Percentiles rank a stretch among this genome's conserved stretches.
Evolutionary conservation across 2,888 invertebrate genomes (phyloP).

Genomic region (Tachina fera): DNA sequence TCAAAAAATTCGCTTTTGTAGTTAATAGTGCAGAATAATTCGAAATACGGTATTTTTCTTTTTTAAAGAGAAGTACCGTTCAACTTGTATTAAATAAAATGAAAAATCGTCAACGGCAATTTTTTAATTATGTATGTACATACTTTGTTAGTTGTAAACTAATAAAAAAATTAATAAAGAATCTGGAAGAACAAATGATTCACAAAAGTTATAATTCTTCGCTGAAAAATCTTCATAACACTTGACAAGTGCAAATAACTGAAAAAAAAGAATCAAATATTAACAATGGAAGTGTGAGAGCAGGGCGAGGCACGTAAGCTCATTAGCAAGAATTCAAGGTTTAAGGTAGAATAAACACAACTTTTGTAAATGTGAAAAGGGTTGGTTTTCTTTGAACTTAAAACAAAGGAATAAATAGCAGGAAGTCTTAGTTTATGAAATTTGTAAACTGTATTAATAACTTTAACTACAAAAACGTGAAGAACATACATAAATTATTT

Average conservation of each 20-base stretch:
- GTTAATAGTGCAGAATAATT: too few relatives aligned
- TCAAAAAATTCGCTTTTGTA: too few relatives aligned
- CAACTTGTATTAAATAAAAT: too few relatives aligned
- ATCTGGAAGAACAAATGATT: too few relatives aligned
- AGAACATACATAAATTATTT: background rate
- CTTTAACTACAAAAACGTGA: background rate
- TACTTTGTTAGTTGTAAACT: too few relatives aligned
- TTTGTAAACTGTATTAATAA: background rate
- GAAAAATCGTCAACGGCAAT: too few relatives aligned
- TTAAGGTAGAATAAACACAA: background rate
- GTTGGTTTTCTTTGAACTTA: slow-evolving; percentile 5
- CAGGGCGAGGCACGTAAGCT: slow-evolving; percentile 45
- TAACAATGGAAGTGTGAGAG: background rate
- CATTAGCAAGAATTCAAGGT: slow-evolving; percentile 49
- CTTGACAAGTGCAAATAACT: slow-evolving; percentile 12
- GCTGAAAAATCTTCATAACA: too few relatives aligned
- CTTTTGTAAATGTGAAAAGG: slow-evolving; percentile 2
- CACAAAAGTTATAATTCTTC: too few relatives aligned
- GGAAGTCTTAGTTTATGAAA: background rate
- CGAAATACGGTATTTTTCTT: too few relatives aligned
- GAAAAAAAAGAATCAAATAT: slow-evolving; percentile 10
- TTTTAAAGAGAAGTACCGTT: too few relatives aligned
- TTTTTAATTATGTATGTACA: too few relatives aligned
- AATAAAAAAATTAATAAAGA: too few relatives aligned
- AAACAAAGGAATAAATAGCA: slow-evolving; percentile 24